A percentile compares a stretch with the other conserved stretches of the same genome.
Evolutionary conservation across 1,140 invertebrate species (phyloP).

Genomic region (Psix sp.): DNA sequence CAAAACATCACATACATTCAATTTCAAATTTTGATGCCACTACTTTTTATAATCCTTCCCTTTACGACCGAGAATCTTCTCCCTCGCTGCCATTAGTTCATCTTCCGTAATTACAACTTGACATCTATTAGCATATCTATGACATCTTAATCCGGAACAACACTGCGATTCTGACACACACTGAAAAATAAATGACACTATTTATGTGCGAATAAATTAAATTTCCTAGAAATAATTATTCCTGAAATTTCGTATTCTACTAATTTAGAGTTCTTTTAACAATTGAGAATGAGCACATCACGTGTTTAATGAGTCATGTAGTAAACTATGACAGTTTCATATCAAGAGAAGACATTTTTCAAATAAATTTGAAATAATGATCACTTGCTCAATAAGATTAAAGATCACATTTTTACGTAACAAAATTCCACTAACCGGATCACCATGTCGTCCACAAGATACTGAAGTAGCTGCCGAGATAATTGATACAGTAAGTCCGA

Average conservation of each 20-base stretch:
- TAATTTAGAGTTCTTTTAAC: too few species aligned
- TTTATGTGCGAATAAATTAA: background rate
- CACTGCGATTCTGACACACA: slow-evolving; percentile 57
- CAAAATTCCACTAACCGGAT: slow-evolving; percentile 11
- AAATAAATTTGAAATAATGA: too few species aligned
- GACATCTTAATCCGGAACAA: slow-evolving; percentile 61
- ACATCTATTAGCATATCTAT: slow-evolving; percentile 67
- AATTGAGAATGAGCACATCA: too few species aligned
- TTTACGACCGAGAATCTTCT: slow-evolving; percentile 66
- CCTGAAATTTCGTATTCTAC: too few species aligned
- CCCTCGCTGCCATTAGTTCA: slow-evolving; percentile 64
- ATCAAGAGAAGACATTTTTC: too few species aligned
- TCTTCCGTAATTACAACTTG: slow-evolving; percentile 69
- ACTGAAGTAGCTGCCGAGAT: slow-evolving; percentile 5
- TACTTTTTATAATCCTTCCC: slow-evolving; percentile 56
- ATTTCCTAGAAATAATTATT: too few species aligned
- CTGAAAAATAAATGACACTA: slow-evolving; percentile 59
- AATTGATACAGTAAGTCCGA: background rate
- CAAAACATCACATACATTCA: too few species aligned
- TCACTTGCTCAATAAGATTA: background rate
- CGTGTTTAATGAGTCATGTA: too few species aligned
- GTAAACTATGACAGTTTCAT: too few species aligned
- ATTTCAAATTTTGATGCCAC: background rate
- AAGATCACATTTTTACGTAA: background rate
- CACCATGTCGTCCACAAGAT: slow-evolving; percentile 10